Percentiles rank a stretch among this genome's conserved stretches.
Evolutionary conservation across 2,888 invertebrate species (phyloP).

Genomic region (Polyploca ridens): DNA sequence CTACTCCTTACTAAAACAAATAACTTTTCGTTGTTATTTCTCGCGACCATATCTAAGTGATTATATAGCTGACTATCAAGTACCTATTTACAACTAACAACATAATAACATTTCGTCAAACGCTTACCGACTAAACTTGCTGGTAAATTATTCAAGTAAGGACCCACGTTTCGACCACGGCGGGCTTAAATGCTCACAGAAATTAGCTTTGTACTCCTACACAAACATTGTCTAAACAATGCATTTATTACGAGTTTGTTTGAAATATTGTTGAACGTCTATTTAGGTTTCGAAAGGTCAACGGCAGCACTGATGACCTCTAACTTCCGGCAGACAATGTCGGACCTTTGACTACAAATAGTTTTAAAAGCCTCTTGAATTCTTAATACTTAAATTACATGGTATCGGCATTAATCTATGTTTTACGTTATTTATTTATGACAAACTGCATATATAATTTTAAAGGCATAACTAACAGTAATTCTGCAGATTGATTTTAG

Average conservation of each 20-base stretch:
- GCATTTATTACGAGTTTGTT: conserved; percentile 4
- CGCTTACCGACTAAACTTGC: background rate
- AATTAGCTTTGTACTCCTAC: conserved; percentile 3
- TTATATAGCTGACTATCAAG: background rate
- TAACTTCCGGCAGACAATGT: too few relatives aligned
- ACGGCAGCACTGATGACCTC: background rate
- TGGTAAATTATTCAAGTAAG: conserved; percentile 9
- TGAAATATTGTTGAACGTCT: background rate
- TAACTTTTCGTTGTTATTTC: too few relatives aligned
- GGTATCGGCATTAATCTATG: too few relatives aligned
- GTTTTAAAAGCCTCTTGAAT: too few relatives aligned
- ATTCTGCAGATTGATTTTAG: background rate
- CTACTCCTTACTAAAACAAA: too few relatives aligned
- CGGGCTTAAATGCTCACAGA: background rate
- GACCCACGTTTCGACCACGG: background rate
- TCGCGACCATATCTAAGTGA: background rate
- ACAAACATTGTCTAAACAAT: conserved; percentile 7
- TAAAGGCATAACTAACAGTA: too few relatives aligned
- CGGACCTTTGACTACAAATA: too few relatives aligned
- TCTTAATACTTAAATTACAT: too few relatives aligned
- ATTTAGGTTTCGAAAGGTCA: background rate
- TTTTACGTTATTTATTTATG: background rate
- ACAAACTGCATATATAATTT: too few relatives aligned
- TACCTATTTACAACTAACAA: background rate
- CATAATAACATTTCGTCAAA: background rate